These are phyloP conservation scores for Dynastes hyllus DNA, from an alignment of 2,888 invertebrate genomes.

Conservation along the genomic window DNA sequence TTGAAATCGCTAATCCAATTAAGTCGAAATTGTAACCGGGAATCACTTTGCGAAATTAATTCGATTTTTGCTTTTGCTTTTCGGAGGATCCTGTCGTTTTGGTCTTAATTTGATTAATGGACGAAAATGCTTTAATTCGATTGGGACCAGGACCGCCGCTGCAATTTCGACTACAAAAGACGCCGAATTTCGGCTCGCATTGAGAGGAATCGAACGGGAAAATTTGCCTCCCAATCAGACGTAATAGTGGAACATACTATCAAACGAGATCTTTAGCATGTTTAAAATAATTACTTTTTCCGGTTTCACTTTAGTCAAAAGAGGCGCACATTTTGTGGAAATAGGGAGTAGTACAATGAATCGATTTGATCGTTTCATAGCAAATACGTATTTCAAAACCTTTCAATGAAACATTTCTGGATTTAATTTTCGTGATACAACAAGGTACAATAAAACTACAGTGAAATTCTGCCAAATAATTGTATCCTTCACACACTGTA, in stretches of 20 bases:
- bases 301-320: too few species aligned
- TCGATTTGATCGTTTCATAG: too few species aligned
- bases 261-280: neutral
- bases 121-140: conserved; percentile 36
- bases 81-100: conserved; percentile 14
- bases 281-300: neutral
- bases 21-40: conserved; percentile 18
- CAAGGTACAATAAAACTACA: too few species aligned
- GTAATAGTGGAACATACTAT: neutral
- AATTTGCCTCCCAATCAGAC: neutral
- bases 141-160: conserved; percentile 7
- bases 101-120: conserved; percentile 45
- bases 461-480: too few species aligned
- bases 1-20: conserved; percentile 38
- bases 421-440: too few species aligned
- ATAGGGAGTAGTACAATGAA: too few species aligned
- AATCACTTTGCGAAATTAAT: conserved; percentile 41
- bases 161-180: conserved; percentile 24
- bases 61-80: conserved; percentile 42
- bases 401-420: too few species aligned
- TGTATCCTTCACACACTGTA: too few species aligned
- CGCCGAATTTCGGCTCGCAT: conserved; percentile 15
- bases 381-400: too few species aligned
- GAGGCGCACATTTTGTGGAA: too few species aligned
- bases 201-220: conserved; percentile 4